Base-by-base conservation (phyloP, 2,888 invertebrate genomes). In the Spilarctia lutea region DNA sequence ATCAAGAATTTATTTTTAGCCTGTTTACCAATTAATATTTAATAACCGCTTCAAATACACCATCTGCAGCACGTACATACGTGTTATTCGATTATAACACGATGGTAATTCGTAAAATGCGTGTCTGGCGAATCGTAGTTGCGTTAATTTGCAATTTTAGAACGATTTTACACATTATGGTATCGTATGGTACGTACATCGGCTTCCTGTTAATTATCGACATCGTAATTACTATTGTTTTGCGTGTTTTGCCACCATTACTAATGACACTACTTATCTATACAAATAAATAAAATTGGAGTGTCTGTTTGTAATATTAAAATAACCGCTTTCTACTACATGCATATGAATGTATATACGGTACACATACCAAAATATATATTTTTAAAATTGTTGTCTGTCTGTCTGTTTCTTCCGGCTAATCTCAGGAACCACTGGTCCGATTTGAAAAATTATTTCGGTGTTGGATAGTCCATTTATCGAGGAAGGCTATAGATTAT, bases 121-220 rank as follows among this genome's bases (percentile, higher is more conserved):
- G 77, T 79, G 67, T 11, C 60, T 72, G 65, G 24, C 65, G 30
- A 77, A 75, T 77, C 75, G 77, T 45, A 65, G 67, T 77, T 75
- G 42, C 77, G 74, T 76, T 77, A 75, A 79, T 74, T 69, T 48
- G 74, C 75, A 71, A 82, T 75, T 76, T 79, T 74, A 66, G 71
- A n/a, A 35, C 63, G 67, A 72, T 76, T 74, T 75, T 82, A 74
- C 35, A 65, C 56, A 75, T 75, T 77, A 74, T 77, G 67, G 75
- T 69, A 72, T 75, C 77, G 69, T 81, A 39, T 75, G n/a, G n/a
- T 48, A 73, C 27, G 67, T 69, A 8, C 35, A 84, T 77, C 83
- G 8, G 78, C 35, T 73, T 68, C 73, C 73, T 68, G 68, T 68
- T 68, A 68, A 68, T 68, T 48, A 48, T 68, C 68, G 48, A 33